Evolutionary conservation across 2,797 vertebrate species (phyloP).

Genomic region (Acrocephalus scirpaceus): DNA sequence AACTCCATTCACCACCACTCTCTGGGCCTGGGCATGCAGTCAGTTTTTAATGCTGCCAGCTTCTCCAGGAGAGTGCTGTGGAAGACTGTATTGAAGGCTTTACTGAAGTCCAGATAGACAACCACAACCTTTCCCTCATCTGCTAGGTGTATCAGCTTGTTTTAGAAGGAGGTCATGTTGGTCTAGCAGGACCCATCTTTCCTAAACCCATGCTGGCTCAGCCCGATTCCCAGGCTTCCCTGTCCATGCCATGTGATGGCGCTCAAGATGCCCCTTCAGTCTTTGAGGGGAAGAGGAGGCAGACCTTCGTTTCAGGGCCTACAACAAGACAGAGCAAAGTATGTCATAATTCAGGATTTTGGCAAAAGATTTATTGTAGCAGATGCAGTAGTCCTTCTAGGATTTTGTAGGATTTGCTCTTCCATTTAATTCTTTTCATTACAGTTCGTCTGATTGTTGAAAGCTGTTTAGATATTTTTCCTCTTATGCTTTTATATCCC

Average conservation of each 20-base stretch:
- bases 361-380: not conserved
- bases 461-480: not conserved
- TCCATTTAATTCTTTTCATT: not conserved
- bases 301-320: not conserved
- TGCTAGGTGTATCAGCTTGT: not conserved
- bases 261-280: not conserved
- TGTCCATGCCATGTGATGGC: not conserved
- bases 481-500: not conserved
- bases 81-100: not conserved
- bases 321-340: not conserved
- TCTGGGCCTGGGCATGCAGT: not conserved
- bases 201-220: not conserved
- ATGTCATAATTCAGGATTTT: not conserved
- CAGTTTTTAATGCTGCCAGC: not conserved
- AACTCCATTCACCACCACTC: not conserved
- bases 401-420: not conserved
- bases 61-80: not conserved
- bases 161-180: not conserved
- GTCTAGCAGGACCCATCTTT: not conserved
- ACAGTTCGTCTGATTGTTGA: not conserved
- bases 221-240: not conserved
- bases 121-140: not conserved
- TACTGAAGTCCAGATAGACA: not conserved
- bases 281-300: not conserved
- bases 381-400: not conserved